Conservation (phyloP, 64 coral and sea anemone genomes). For the Montipora efflorescens region DNA sequence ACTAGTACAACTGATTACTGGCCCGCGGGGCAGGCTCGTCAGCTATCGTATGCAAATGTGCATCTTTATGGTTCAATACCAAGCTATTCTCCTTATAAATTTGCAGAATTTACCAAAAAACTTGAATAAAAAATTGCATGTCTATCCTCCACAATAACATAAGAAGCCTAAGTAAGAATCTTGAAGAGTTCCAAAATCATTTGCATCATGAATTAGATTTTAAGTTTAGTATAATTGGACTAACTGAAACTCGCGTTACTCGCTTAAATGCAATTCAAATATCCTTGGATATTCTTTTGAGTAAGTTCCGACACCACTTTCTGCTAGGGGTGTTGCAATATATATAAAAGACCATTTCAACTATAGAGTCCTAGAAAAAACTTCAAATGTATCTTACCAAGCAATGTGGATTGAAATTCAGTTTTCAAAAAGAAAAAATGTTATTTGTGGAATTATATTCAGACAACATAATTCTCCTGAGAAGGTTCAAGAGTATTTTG, state of each 20-base stretch:
- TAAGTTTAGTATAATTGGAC: not conserved
- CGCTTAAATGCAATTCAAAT: not conserved
- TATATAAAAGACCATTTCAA: conserved; percentile 19
- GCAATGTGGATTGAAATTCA: no score
- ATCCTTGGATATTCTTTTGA: conserved; percentile 4
- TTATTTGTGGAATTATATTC: not conserved
- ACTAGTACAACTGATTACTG: no score
- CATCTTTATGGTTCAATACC: no score
- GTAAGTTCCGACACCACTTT: conserved; percentile 2
- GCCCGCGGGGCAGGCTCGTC: no score
- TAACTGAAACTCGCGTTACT: not conserved
- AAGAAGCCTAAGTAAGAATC: no score
- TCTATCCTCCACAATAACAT: no score
- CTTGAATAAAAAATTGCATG: no score
- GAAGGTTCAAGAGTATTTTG: conserved; percentile 4
- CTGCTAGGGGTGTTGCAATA: conserved; percentile 3
- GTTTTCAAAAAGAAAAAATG: not conserved
- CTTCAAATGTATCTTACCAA: not conserved
- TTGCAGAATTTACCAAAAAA: no score
- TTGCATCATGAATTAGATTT: no score
- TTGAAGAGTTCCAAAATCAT: no score
- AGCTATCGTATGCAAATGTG: no score
- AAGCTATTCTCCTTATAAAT: no score
- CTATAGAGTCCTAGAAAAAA: conserved; percentile 1
- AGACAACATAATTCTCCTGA: conserved; percentile 17